Base-by-base conservation (phyloP, 1,140 invertebrate species). In the Asobara japonica region DNA sequence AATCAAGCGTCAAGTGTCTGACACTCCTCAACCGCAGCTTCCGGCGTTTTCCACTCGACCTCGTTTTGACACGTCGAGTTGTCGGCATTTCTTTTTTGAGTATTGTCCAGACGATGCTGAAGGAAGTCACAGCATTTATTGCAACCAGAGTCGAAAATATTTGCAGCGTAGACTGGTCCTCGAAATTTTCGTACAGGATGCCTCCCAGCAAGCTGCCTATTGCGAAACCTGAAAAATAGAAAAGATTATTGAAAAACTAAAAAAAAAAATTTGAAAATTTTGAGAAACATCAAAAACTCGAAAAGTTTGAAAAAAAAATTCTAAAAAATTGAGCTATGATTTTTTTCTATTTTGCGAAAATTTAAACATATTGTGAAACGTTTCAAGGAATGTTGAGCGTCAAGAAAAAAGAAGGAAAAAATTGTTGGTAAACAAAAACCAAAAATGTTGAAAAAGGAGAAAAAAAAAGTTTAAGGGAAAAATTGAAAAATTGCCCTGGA, bases 181-280 rank as follows among this genome's bases (percentile, higher is more conserved):
- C 91, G 31, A 89, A 75, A 65, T 85, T 82, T 72, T 89, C 89
- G 64, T 91, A 91, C 41, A 92, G 79, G 27, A 90, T 74, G 38
- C 92, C 91, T 20, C 91, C 90, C 2, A 91, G 77, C 1, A 92
- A 75, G 71, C 90, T 91, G 4, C 91, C 92, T 33, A 92, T 79
- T 1, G 91, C 89, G 77, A 90, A 92, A 36, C 90, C 90, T 91
- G 29, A 41, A 79, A 73, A 6, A 61, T 20, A 56, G 69, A 33
- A 67, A 20, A 6, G 29, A 25, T 16, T 13, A 25, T 41, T 0
- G 48, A 16, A 29, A 20, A 10, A 69, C 72, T 62, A 18, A 60
- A 7, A 11, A 29, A 27, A n/a, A n/a, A n/a, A n/a, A n/a, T n/a
- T n/a, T n/a, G n/a, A n/a, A n/a, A n/a, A n/a, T n/a, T n/a, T n/a